Conservation (phyloP, 2,797 vertebrate genomes). For the Mionectes olivaceus region DNA sequence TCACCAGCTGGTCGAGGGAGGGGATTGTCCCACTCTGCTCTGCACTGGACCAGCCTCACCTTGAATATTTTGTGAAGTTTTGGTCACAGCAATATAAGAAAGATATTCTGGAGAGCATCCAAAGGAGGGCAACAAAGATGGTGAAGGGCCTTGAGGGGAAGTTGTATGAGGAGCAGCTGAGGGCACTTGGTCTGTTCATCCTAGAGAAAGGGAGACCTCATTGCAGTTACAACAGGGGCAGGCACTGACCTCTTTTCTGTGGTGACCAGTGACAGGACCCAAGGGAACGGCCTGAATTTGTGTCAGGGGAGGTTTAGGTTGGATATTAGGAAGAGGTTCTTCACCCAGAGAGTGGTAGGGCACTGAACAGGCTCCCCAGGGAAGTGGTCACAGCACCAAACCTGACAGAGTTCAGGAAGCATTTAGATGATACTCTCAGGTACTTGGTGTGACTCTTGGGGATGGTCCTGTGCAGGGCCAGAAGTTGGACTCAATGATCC, state of each 20-base stretch:
- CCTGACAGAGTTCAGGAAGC: not conserved
- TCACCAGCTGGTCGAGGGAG: rapidly evolving
- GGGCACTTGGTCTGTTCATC: not conserved
- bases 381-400: not conserved
- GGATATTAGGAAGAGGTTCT: not conserved
- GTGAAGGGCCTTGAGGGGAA: not conserved
- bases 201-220: not conserved
- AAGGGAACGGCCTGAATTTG: not conserved
- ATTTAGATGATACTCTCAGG: not conserved
- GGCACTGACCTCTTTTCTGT: not conserved
- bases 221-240: not conserved
- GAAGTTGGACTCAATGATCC: not conserved
- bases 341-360: not conserved
- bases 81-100: not conserved
- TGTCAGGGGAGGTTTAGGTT: not conserved
- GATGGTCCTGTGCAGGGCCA: not conserved
- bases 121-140: not conserved
- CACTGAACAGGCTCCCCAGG: not conserved
- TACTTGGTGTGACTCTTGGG: not conserved
- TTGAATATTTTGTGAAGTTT: not conserved
- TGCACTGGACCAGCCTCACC: not conserved
- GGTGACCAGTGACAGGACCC: not conserved
- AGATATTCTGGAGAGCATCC: not conserved
- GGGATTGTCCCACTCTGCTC: not conserved
- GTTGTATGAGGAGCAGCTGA: not conserved